Evolutionary conservation across 2,797 vertebrate species (phyloP).

Genomic region (Diglossa cyanea): DNA sequence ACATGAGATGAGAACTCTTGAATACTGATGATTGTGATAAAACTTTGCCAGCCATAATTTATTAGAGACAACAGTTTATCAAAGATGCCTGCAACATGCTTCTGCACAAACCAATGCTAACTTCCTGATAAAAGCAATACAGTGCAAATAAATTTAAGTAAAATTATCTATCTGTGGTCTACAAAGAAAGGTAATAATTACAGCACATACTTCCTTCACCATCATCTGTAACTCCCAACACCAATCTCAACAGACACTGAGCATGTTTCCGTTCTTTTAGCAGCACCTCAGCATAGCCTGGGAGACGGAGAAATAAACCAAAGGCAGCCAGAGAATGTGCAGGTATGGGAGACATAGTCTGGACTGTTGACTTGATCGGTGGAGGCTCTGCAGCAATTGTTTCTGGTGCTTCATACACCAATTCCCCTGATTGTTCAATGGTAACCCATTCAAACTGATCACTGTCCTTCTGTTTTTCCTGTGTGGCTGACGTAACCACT

Average conservation of each 20-base stretch:
- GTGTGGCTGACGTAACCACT: constrained; percentile 88
- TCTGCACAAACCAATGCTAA: neutral
- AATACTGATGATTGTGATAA: neutral
- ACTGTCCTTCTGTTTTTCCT: constrained; percentile 96
- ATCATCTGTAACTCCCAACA: constrained; percentile 96
- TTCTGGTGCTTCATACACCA: constrained; percentile 96
- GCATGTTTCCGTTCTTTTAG: constrained; percentile 98
- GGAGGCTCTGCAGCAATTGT: constrained; percentile 91
- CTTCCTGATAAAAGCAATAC: neutral
- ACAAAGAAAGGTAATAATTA: constrained; percentile 64
- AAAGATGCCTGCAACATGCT: neutral
- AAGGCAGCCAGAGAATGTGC: constrained; percentile 97
- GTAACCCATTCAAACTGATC: constrained; percentile 99
- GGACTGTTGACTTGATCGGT: constrained; percentile 93
- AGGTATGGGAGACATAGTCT: constrained; percentile 96
- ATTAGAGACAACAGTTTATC: neutral
- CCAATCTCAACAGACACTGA: constrained; percentile 95
- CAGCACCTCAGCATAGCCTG: constrained; percentile 96
- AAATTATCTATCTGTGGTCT: constrained; percentile 30
- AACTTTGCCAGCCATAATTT: neutral
- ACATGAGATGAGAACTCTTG: neutral
- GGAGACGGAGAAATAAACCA: constrained; percentile 94
- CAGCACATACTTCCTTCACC: constrained; percentile 97
- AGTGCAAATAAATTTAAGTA: neutral
- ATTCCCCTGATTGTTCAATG: constrained; percentile 95